Conservation (phyloP, 2,797 vertebrate species). For the Hippoglossus hippoglossus region DNA sequence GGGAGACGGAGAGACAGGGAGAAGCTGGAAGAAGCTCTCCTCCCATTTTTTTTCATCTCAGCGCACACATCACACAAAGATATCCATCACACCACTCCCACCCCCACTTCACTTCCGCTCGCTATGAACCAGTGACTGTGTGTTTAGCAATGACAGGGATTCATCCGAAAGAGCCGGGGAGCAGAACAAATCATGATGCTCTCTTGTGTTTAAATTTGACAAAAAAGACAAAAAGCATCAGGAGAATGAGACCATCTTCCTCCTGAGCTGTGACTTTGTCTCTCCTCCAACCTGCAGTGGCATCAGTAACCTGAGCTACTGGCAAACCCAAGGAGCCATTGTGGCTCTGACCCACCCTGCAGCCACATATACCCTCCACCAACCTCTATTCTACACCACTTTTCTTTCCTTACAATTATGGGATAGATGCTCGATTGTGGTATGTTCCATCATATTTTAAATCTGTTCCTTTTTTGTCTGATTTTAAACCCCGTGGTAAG, state of each 20-base stretch:
- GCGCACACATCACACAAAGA: constrained; percentile 76
- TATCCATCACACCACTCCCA: constrained; percentile 70
- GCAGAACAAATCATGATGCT: constrained; percentile 52
- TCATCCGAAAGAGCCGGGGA: constrained; percentile 58
- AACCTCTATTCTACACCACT: constrained; percentile 10
- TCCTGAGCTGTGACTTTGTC: constrained; percentile 36
- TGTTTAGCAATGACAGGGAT: constrained; percentile 68
- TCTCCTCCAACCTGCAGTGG: constrained; percentile 40
- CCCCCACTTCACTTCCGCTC: constrained; percentile 49
- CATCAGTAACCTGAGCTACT: constrained; percentile 58
- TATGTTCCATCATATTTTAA: constrained; percentile 6
- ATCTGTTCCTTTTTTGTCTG: neutral
- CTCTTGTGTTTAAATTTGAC: constrained; percentile 22
- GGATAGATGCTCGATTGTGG: neutral
- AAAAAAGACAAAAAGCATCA: neutral
- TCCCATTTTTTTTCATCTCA: constrained; percentile 69
- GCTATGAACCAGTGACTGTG: constrained; percentile 55
- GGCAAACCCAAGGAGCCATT: constrained; percentile 27
- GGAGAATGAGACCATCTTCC: constrained; percentile 10
- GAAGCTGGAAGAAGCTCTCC: constrained; percentile 54
- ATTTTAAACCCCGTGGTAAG: constrained; percentile 12
- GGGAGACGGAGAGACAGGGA: constrained; percentile 18
- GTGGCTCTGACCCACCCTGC: constrained; percentile 56
- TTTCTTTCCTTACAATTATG: neutral
- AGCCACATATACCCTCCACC: constrained; percentile 49